phyloP scores from a whole-genome alignment of 37 sponge, comb jelly and placozoan species.

The Agelas oroides region DNA sequence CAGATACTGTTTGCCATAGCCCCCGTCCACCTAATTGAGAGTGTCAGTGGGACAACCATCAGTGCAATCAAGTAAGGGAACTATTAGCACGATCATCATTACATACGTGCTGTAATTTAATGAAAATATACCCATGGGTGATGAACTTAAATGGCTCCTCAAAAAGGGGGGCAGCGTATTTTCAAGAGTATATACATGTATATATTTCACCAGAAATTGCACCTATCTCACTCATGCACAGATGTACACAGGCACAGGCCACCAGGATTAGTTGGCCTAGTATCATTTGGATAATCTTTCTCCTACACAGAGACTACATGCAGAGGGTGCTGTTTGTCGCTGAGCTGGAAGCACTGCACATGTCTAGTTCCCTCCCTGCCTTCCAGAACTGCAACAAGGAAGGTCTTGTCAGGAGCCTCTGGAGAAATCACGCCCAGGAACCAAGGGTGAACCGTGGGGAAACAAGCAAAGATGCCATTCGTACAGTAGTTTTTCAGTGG shows the following conservation, averaged over 20 bases:
- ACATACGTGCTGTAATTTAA: no score
- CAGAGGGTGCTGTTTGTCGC: conserved; percentile 47
- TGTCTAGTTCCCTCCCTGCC: conserved; percentile 21
- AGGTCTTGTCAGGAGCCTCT: conserved; percentile 49
- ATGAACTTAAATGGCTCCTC: no score
- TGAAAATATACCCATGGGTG: no score
- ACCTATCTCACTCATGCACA: no score
- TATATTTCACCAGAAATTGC: no score
- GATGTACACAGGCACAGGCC: no score
- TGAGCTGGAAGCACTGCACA: conserved; percentile 52
- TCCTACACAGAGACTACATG: conserved; percentile 29
- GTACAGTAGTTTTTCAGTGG: no score
- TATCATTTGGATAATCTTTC: no score
- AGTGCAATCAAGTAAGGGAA: conserved; percentile 13
- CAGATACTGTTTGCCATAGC: conserved; percentile 42
- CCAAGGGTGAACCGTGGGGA: conserved; percentile 36
- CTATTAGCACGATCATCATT: not conserved
- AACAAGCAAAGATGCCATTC: no score
- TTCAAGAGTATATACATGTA: no score
- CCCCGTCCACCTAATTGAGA: conserved; percentile 14
- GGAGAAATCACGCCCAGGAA: conserved; percentile 43
- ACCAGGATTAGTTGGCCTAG: no score
- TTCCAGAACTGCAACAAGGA: conserved; percentile 58
- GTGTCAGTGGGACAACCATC: conserved; percentile 22
- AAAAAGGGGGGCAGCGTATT: no score